These are phyloP conservation scores for Drosophila suboccidentalis DNA, from an alignment of 2,888 invertebrate species.

Conservation along the genomic window DNA sequence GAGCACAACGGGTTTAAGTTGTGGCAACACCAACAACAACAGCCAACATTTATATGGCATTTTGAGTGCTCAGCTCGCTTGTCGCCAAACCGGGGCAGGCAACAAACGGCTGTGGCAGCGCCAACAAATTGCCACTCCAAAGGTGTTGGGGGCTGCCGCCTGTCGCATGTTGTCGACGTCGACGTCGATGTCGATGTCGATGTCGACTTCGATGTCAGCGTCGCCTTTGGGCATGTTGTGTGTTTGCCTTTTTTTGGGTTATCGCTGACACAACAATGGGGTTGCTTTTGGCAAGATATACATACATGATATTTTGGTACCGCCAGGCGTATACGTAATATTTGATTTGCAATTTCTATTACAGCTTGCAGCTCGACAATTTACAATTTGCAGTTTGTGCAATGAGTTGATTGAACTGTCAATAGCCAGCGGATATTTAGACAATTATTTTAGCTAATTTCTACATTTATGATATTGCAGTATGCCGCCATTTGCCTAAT, in stretches of 20 bases:
- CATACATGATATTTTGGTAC: conserved; percentile 46
- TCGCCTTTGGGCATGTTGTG: conserved; percentile 60
- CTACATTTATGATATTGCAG: conserved; percentile 64
- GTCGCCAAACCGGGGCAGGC: conserved; percentile 68
- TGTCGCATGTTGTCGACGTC: conserved; percentile 45
- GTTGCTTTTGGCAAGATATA: conserved; percentile 38
- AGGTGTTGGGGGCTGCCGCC: conserved; percentile 73
- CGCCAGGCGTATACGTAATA: conserved; percentile 70
- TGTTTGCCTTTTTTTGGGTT: conserved; percentile 58
- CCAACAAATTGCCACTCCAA: conserved; percentile 80
- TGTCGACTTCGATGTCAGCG: conserved; percentile 12
- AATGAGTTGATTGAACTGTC: conserved; percentile 75
- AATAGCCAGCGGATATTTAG: conserved; percentile 61
- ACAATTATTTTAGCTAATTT: conserved; percentile 68
- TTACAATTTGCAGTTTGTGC: conserved; percentile 42
- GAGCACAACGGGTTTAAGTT: conserved; percentile 70
- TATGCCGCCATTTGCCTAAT: conserved; percentile 68
- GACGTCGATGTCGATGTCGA: conserved; percentile 34
- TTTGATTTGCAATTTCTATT: conserved; percentile 73
- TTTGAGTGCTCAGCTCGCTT: conserved; percentile 58
- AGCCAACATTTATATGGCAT: conserved; percentile 40
- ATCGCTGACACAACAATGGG: conserved; percentile 78
- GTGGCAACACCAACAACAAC: conserved; percentile 19
- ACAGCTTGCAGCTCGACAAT: conserved; percentile 36
- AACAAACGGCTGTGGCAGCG: conserved; percentile 48